These are phyloP conservation scores for Aporophyla lueneburgensis DNA, from an alignment of 2,888 invertebrate genomes.

Conservation along the genomic window DNA sequence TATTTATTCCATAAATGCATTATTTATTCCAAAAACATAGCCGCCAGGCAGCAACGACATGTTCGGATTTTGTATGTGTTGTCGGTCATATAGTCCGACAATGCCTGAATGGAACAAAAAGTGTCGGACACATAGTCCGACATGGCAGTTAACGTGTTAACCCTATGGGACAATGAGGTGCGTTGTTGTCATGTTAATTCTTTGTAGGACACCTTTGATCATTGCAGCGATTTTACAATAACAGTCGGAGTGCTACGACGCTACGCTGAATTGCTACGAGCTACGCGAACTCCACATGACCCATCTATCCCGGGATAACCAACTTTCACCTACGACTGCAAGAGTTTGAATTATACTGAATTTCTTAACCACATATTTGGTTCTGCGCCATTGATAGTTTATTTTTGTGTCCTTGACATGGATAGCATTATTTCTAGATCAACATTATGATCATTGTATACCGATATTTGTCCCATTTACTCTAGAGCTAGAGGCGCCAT, in stretches of 20 bases:
- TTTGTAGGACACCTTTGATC: neutral
- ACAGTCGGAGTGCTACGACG: neutral
- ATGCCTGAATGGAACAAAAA: no score
- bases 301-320: neutral
- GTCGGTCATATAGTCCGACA: no score
- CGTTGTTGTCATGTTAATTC: neutral
- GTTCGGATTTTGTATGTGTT: no score
- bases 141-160: no score
- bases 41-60: no score
- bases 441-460: neutral
- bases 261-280: neutral
- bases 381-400: neutral
- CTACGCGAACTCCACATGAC: neutral
- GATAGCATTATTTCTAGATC: neutral
- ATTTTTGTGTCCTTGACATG: neutral
- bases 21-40: no score
- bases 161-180: no score
- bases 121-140: no score
- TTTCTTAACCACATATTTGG: neutral
- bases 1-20: no score
- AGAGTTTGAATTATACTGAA: neutral
- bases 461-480: no score
- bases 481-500: neutral
- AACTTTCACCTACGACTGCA: neutral
- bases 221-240: neutral